A percentile compares a stretch with the other conserved stretches of the same genome.
Evolutionary conservation across 2,797 vertebrate genomes (phyloP).

Genomic region (Holocentrus rufus): DNA sequence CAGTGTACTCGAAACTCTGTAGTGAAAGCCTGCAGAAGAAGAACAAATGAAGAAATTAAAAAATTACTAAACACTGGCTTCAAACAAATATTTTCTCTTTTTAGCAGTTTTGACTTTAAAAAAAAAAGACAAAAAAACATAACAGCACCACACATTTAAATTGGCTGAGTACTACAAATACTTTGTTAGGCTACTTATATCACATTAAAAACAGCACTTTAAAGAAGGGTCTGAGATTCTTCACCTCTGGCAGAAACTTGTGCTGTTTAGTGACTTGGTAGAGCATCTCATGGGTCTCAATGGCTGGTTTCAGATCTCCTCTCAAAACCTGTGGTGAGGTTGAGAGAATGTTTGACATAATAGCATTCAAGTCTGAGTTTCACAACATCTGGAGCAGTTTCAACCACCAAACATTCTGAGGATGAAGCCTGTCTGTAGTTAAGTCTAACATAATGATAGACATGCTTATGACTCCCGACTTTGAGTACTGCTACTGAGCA

Average conservation of each 20-base stretch:
- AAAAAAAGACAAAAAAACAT: not conserved
- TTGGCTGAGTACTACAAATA: not conserved
- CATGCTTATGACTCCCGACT: too few relatives aligned
- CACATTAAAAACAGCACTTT: too few relatives aligned
- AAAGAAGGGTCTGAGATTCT: not conserved
- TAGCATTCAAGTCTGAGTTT: not conserved
- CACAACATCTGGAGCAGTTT: not conserved
- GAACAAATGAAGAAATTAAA: slow-evolving; percentile 1
- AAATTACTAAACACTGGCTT: too few relatives aligned
- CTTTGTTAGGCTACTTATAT: too few relatives aligned
- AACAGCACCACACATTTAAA: not conserved
- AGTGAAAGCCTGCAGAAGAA: slow-evolving; percentile 82
- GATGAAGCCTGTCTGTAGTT: too few relatives aligned
- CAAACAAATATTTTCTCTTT: too few relatives aligned
- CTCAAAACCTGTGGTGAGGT: slow-evolving; percentile 79
- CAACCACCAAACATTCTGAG: not conserved
- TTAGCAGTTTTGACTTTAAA: not conserved
- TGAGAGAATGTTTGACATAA: slow-evolving; percentile 2
- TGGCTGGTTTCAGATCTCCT: slow-evolving; percentile 87
- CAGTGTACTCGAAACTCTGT: slow-evolving; percentile 88
- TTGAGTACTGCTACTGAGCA: too few relatives aligned
- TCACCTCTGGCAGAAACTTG: slow-evolving; percentile 88
- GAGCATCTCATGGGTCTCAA: slow-evolving; percentile 89
- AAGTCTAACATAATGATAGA: too few relatives aligned
- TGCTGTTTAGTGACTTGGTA: slow-evolving; percentile 89